phyloP scores from a whole-genome alignment of 2,888 invertebrate species.

The Stenodema calcarata region DNA sequence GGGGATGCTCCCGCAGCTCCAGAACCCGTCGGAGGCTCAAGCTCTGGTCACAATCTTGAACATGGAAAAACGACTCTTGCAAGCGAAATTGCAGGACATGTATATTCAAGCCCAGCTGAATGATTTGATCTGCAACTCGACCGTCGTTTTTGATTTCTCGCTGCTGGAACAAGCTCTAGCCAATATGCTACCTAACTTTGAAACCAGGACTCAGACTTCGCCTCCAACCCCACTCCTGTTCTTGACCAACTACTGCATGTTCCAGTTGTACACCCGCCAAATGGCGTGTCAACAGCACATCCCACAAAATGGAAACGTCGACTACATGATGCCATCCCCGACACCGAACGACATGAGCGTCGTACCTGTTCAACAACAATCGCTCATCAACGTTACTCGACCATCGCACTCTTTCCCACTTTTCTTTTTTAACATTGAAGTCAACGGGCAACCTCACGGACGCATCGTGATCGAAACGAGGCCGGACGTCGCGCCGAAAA shows the following conservation, averaged over 20 bases:
- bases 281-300: conserved; percentile 66
- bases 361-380: conserved; percentile 59
- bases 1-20: conserved; percentile 68
- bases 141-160: too few relatives aligned
- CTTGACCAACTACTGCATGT: too few relatives aligned
- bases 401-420: conserved; percentile 65
- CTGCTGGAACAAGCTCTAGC: conserved; percentile 72
- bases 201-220: too few relatives aligned
- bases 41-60: conserved; percentile 69
- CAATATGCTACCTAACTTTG: conserved; percentile 70
- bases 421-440: conserved; percentile 79
- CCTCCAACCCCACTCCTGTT: too few relatives aligned
- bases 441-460: too few relatives aligned
- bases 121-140: conserved; percentile 72
- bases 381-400: conserved; percentile 58
- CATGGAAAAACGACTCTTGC: conserved; percentile 71
- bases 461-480: too few relatives aligned
- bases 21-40: conserved; percentile 69
- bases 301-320: conserved; percentile 63
- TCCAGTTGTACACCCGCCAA: conserved; percentile 73
- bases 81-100: conserved; percentile 73
- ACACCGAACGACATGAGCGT: conserved; percentile 52
- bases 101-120: conserved; percentile 75
- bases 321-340: conserved; percentile 58
- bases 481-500: too few relatives aligned